These are phyloP conservation scores for Tetropium fuscum DNA, from an alignment of 2,888 invertebrate species.

Conservation along the genomic window DNA sequence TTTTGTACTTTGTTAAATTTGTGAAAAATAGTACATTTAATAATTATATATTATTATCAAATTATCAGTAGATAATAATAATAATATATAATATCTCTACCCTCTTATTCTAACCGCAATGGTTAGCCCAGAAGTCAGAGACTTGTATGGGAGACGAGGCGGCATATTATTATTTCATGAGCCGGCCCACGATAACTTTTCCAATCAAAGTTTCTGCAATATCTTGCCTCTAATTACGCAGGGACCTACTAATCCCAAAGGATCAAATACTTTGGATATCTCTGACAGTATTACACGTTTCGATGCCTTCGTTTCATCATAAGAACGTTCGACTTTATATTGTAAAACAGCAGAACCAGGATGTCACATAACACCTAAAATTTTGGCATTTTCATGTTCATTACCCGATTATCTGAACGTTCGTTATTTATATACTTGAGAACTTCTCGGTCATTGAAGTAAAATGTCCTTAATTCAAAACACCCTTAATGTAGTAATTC, in stretches of 20 bases:
- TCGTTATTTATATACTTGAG: background rate
- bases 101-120: too few species aligned
- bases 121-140: too few species aligned
- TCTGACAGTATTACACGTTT: background rate
- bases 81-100: too few species aligned
- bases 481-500: background rate
- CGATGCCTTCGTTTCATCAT: background rate
- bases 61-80: too few species aligned
- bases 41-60: too few species aligned
- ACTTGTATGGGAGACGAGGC: too few species aligned
- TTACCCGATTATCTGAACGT: background rate
- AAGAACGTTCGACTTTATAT: background rate
- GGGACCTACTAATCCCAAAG: background rate
- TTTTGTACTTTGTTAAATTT: too few species aligned
- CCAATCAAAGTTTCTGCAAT: background rate
- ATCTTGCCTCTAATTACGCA: background rate
- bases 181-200: background rate
- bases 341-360: background rate
- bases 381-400: background rate
- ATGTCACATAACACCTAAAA: background rate
- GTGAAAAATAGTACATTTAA: too few species aligned
- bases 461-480: conserved; percentile 11
- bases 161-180: too few species aligned
- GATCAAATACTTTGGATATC: background rate
- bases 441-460: background rate